A percentile compares a stretch with the other conserved stretches of the same genome.
Evolutionary conservation across 1,140 invertebrate genomes (phyloP).

Genomic region (Trichonephila clavata): DNA sequence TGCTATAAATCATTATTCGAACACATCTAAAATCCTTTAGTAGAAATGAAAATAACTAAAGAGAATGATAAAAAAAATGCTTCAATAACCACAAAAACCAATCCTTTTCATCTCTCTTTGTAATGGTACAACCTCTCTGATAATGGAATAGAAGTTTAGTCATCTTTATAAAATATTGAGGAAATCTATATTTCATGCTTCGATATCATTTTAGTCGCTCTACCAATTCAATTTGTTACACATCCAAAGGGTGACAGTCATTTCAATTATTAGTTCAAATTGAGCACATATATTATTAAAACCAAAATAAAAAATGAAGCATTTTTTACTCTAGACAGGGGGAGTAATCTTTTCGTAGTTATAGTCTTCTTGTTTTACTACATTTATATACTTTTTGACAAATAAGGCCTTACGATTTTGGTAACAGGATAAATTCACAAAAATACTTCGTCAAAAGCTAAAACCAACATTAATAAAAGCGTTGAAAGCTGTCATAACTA

Average conservation of each 20-base stretch:
- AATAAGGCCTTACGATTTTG: too few relatives aligned
- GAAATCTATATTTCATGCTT: slow-evolving; percentile 58
- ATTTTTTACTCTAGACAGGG: slow-evolving; percentile 24
- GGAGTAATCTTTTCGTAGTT: neutral
- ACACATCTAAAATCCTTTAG: neutral
- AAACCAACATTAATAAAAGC: too few relatives aligned
- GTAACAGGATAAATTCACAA: too few relatives aligned
- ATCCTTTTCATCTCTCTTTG: neutral
- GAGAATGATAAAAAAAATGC: neutral
- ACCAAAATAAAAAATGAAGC: slow-evolving; percentile 17
- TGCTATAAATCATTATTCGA: neutral
- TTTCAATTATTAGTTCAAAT: slow-evolving; percentile 60
- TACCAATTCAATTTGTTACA: slow-evolving; percentile 25
- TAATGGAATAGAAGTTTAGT: slow-evolving; percentile 44
- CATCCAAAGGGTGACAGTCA: slow-evolving; percentile 14
- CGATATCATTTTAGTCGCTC: slow-evolving; percentile 21
- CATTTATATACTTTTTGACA: too few relatives aligned
- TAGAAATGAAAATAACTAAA: neutral
- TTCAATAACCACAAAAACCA: neutral
- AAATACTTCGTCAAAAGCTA: too few relatives aligned
- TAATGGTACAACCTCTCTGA: neutral
- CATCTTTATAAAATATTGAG: slow-evolving; percentile 44
- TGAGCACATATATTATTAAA: neutral
- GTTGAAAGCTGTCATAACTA: too few relatives aligned
- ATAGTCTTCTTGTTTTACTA: too few relatives aligned